Evolutionary conservation across 2,797 vertebrate species (phyloP).

Genomic region (Coregonus suidteri): DNA sequence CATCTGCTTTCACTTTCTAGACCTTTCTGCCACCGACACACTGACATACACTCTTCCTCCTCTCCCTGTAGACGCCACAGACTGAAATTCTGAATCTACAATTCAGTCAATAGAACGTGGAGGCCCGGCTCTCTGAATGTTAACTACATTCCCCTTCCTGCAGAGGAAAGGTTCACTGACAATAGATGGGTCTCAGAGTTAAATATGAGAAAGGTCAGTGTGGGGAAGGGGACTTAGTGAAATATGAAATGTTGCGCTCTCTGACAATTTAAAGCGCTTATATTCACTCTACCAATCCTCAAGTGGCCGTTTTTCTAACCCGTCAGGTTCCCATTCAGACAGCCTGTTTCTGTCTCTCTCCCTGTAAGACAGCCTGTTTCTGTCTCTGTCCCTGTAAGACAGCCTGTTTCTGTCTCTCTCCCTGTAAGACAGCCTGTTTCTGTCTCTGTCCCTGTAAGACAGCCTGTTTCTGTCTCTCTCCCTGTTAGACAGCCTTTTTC

Average conservation of each 20-base stretch:
- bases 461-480: no score
- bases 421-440: no score
- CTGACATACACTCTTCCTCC: not conserved
- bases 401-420: no score
- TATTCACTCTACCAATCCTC: slow-evolving; percentile 73
- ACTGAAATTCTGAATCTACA: slow-evolving; percentile 60
- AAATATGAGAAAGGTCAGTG: slow-evolving; percentile 79
- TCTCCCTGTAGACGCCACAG: not conserved
- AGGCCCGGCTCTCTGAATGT: slow-evolving; percentile 70
- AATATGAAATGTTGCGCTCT: slow-evolving; percentile 76
- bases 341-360: not conserved
- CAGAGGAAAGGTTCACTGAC: slow-evolving; percentile 69
- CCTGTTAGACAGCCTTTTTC: no score
- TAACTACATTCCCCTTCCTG: slow-evolving; percentile 70
- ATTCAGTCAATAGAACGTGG: slow-evolving; percentile 69
- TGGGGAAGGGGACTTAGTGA: slow-evolving; percentile 73
- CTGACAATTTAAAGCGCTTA: slow-evolving; percentile 71
- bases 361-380: not conserved
- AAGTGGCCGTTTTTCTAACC: slow-evolving; percentile 61
- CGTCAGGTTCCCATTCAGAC: not conserved
- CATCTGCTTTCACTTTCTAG: not conserved
- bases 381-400: no score
- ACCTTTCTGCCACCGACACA: not conserved
- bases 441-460: no score
- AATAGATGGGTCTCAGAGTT: slow-evolving; percentile 75